Conservation (phyloP, 2,113 vertebrate genomes). For the Peromyscus maniculatus region DNA sequence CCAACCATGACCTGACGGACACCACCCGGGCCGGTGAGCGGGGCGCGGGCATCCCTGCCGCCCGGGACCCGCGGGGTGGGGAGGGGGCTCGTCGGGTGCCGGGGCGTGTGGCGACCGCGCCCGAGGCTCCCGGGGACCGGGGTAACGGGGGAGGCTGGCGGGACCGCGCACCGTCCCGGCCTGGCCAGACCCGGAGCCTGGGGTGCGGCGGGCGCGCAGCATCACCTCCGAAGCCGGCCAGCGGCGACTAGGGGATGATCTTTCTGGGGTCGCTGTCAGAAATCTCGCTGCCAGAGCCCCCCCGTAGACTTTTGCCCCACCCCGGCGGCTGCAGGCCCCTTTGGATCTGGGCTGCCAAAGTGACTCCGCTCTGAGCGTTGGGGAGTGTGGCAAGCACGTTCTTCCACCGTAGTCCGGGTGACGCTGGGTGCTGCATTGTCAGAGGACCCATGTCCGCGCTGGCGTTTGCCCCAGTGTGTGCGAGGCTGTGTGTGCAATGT, state of each 20-base stretch:
- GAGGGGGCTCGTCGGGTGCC: neutral
- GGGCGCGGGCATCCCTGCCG: neutral
- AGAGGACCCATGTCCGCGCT: neutral
- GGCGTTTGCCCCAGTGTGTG: neutral
- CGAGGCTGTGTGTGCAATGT: neutral
- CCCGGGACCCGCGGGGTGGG: constrained; percentile 47
- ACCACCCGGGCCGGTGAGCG: constrained; percentile 95
- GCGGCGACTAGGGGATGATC: neutral
- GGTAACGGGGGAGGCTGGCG: neutral
- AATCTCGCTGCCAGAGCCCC: neutral
- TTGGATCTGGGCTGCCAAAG: neutral
- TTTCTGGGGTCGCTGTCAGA: neutral
- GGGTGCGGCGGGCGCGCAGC: constrained; percentile 9
- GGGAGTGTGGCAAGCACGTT: neutral
- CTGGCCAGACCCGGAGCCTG: neutral
- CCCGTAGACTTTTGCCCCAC: neutral
- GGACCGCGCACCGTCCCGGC: neutral
- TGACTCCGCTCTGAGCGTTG: neutral
- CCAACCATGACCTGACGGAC: constrained; percentile 97
- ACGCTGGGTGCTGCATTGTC: neutral
- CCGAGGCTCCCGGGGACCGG: neutral
- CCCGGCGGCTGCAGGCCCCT: neutral
- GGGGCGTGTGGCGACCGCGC: neutral
- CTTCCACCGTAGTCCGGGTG: neutral
- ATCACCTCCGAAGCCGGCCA: neutral